phyloP scores from a whole-genome alignment of 2,797 vertebrate species.

The Sarcophilus harrisii region DNA sequence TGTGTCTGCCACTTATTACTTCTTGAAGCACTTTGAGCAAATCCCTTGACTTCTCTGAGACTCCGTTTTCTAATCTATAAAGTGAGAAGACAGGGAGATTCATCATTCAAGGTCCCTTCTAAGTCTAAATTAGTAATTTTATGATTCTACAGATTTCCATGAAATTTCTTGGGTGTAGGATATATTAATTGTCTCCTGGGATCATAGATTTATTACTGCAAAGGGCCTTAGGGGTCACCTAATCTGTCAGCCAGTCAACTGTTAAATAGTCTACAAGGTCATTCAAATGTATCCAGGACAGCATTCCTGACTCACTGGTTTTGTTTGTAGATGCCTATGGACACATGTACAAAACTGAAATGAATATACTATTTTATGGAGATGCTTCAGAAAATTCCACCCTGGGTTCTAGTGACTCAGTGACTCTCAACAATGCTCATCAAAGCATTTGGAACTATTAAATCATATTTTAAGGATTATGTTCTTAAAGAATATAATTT shows the following conservation, averaged over 20 bases:
- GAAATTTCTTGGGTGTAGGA: not conserved
- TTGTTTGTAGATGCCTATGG: not conserved
- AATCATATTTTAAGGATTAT: not conserved
- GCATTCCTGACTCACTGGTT: not conserved
- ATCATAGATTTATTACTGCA: not conserved
- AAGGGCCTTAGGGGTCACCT: not conserved
- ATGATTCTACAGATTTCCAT: not conserved
- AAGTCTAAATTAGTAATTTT: not conserved
- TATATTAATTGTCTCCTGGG: not conserved
- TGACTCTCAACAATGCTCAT: not conserved
- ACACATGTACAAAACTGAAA: constrained; percentile 13
- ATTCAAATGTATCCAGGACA: not conserved
- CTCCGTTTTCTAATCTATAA: not conserved
- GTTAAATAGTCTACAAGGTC: not conserved
- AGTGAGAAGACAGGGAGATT: not conserved
- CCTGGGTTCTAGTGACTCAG: not conserved
- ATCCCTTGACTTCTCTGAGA: not conserved
- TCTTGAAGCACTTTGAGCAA: not conserved
- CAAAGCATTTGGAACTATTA: not conserved
- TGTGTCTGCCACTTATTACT: not conserved
- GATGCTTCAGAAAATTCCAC: not conserved
- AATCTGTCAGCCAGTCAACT: not conserved
- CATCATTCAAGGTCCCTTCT: not conserved
- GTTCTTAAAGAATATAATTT: not conserved
- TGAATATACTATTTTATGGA: not conserved